Evolutionary conservation across 2,113 vertebrate species (phyloP).

Genomic region (Rattus norvegicus): DNA sequence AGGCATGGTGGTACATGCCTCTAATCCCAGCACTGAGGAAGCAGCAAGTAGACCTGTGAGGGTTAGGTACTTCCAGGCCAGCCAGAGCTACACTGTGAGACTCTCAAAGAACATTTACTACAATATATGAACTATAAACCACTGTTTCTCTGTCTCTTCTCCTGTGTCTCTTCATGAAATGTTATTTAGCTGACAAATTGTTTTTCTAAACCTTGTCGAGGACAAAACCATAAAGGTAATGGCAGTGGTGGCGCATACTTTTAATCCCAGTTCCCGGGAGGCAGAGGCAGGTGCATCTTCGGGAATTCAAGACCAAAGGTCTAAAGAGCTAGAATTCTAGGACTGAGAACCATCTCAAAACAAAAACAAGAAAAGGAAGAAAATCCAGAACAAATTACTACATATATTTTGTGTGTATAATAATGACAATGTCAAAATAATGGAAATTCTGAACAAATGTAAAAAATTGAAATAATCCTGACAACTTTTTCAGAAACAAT

Average conservation of each 20-base stretch:
- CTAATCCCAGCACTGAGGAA: too few relatives aligned
- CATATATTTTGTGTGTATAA: too few relatives aligned
- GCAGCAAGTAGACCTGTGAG: background rate
- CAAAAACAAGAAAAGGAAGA: too few relatives aligned
- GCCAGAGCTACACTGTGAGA: background rate
- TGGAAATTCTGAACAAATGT: conserved; percentile 51
- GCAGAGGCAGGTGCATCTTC: background rate
- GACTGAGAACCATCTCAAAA: background rate
- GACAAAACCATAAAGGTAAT: background rate
- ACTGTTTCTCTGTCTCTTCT: background rate
- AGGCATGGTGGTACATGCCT: background rate
- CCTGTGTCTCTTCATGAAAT: background rate
- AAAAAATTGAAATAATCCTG: conserved; percentile 61
- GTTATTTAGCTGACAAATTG: background rate
- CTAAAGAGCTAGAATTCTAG: background rate
- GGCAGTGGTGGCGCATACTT: background rate
- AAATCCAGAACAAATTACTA: too few relatives aligned
- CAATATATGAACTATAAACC: background rate
- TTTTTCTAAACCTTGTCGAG: conserved; percentile 39
- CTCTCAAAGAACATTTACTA: background rate
- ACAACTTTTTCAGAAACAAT: conserved; percentile 61
- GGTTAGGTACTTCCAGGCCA: background rate
- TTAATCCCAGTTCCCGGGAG: background rate
- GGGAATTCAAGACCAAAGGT: background rate
- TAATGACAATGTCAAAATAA: background rate